Evolutionary conservation across 2,797 vertebrate species (phyloP).

Genomic region (Decapterus maruadsi): DNA sequence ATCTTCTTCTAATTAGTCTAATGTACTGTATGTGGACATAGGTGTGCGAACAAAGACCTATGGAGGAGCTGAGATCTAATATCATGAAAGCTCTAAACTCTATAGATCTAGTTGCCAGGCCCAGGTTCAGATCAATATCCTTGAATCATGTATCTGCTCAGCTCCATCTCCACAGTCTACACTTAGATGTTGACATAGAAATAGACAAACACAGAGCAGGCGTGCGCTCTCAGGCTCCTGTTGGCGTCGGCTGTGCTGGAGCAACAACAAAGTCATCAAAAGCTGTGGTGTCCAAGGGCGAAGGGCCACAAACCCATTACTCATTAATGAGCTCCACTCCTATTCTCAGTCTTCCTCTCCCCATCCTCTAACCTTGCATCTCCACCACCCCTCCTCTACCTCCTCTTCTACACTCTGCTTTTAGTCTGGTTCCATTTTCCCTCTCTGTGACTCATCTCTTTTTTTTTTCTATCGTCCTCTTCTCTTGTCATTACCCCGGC

Average conservation of each 20-base stretch:
- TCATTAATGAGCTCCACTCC: conserved; percentile 77
- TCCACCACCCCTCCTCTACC: neutral
- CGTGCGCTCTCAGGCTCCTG: conserved; percentile 5
- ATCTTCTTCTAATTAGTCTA: conserved; percentile 18
- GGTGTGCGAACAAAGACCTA: neutral
- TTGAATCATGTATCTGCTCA: neutral
- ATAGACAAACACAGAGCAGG: neutral
- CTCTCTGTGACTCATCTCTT: neutral
- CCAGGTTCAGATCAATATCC: neutral
- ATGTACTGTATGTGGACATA: neutral
- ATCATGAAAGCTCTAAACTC: neutral
- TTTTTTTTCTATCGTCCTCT: neutral
- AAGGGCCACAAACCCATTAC: conserved; percentile 66
- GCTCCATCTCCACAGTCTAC: neutral
- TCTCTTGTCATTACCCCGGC: conserved; percentile 41
- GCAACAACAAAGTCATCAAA: conserved; percentile 70
- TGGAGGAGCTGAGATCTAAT: neutral
- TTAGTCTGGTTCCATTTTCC: conserved; percentile 25
- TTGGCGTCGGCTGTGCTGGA: conserved; percentile 43
- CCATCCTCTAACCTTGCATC: conserved; percentile 54
- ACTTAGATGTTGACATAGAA: neutral
- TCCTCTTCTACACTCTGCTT: conserved; percentile 12
- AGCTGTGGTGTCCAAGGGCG: conserved; percentile 60
- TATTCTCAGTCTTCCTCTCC: conserved; percentile 50
- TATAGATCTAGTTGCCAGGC: neutral